These are phyloP conservation scores for Anastrepha ludens DNA, from an alignment of 1,140 invertebrate species.

Conservation along the genomic window DNA sequence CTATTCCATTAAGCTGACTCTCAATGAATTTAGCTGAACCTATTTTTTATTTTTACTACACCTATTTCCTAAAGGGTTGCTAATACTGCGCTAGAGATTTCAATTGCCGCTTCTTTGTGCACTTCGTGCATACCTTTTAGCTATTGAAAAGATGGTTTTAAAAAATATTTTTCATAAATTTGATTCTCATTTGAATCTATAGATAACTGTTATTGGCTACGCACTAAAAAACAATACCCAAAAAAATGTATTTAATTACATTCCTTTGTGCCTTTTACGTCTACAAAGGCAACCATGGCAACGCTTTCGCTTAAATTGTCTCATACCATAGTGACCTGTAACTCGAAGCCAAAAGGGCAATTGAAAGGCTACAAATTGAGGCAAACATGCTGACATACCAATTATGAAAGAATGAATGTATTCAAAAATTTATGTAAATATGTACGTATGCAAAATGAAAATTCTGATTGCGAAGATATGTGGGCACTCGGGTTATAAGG, in stretches of 20 bases:
- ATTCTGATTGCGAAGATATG: too few relatives aligned
- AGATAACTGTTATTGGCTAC: too few relatives aligned
- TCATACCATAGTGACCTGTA: background rate
- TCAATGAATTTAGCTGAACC: too few relatives aligned
- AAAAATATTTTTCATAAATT: background rate
- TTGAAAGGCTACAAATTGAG: background rate
- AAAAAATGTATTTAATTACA: background rate
- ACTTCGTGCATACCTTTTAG: background rate
- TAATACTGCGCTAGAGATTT: too few relatives aligned
- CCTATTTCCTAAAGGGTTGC: too few relatives aligned
- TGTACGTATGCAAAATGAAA: too few relatives aligned
- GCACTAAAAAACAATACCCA: background rate
- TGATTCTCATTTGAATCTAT: background rate
- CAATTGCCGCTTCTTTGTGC: background rate
- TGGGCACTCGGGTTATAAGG: background rate
- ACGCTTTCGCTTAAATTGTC: background rate
- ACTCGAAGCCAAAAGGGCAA: background rate
- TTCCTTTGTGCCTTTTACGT: background rate
- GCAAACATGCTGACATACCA: background rate
- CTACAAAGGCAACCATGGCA: slow-evolving; percentile 14
- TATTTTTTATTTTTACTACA: too few relatives aligned
- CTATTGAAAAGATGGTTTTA: background rate
- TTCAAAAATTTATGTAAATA: background rate
- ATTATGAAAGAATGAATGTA: background rate
- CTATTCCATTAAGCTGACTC: too few relatives aligned